phyloP scores from a whole-genome alignment of 1,140 invertebrate species.

The Solen grandis region DNA sequence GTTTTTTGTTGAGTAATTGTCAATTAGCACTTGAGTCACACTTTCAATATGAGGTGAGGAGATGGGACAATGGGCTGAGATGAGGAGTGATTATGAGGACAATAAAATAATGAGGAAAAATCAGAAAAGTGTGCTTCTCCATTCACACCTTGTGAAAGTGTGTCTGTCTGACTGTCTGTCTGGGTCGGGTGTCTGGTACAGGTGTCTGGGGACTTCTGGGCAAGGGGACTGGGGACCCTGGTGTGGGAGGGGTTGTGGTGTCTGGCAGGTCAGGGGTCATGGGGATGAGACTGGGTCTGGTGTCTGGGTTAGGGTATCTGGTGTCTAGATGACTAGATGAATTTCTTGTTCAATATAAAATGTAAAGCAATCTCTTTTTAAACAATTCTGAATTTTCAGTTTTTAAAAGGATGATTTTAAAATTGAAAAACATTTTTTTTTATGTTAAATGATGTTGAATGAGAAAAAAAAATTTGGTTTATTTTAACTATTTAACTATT shows the following conservation, averaged over 20 bases:
- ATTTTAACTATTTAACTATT: no score
- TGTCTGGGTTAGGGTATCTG: not conserved
- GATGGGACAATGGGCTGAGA: slow-evolving; percentile 16
- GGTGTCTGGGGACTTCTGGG: no score
- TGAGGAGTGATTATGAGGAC: not conserved
- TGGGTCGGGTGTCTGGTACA: no score
- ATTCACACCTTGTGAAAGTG: slow-evolving; percentile 1
- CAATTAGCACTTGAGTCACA: slow-evolving; percentile 20
- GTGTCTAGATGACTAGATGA: not conserved
- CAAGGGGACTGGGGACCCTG: no score
- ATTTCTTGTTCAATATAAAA: slow-evolving; percentile 26
- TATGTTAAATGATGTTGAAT: no score
- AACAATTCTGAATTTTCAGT: no score
- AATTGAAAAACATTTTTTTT: no score
- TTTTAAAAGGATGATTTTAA: no score
- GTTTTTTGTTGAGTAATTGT: not conserved
- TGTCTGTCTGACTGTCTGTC: slow-evolving; percentile 21
- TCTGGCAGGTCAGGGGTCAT: not conserved
- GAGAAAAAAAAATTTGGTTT: no score
- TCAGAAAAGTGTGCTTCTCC: not conserved
- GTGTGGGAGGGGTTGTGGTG: not conserved
- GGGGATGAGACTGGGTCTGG: not conserved
- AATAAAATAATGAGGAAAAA: slow-evolving; percentile 33
- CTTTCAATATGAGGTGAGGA: slow-evolving; percentile 25
- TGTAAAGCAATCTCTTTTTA: no score